Percentiles rank a stretch among this genome's conserved stretches.
Conservation (phyloP, 2,113 vertebrate species). For the Aspiorhynchus laticeps region DNA sequence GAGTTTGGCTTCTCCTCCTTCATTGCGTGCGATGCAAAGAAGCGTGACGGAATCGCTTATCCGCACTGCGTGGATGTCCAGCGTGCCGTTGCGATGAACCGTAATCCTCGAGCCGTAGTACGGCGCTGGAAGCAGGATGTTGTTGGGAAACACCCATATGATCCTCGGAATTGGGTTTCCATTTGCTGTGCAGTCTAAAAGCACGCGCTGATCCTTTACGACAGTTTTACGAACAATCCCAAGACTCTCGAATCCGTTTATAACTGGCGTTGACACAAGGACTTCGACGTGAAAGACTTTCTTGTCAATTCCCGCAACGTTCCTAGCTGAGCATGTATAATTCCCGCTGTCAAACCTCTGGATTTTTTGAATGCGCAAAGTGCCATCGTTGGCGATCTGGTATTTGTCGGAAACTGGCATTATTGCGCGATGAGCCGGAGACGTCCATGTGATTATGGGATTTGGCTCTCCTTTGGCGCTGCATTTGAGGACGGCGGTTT, state of each 20-base stretch:
- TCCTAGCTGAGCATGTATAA: conserved; percentile 86
- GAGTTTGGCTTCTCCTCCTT: conserved; percentile 81
- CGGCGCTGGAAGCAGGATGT: conserved; percentile 86
- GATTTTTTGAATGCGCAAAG: conserved; percentile 80
- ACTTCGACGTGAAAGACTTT: conserved; percentile 80
- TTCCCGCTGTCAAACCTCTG: conserved; percentile 87
- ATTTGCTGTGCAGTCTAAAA: conserved; percentile 83
- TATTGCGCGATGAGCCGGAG: conserved; percentile 78
- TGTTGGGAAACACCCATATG: conserved; percentile 89
- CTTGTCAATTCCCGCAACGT: conserved; percentile 78
- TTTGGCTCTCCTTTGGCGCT: conserved; percentile 80
- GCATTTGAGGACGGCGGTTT: conserved; percentile 76
- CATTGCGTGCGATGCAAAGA: conserved; percentile 82
- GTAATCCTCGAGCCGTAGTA: conserved; percentile 86
- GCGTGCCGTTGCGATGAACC: conserved; percentile 86
- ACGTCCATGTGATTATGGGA: conserved; percentile 85
- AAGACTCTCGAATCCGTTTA: conserved; percentile 68
- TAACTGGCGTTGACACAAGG: conserved; percentile 67
- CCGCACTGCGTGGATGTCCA: conserved; percentile 81
- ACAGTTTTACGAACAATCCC: conserved; percentile 67
- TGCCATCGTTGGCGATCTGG: conserved; percentile 79
- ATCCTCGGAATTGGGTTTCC: conserved; percentile 80
- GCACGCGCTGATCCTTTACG: conserved; percentile 75
- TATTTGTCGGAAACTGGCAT: conserved; percentile 78
- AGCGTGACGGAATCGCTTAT: conserved; percentile 80